phyloP scores from a whole-genome alignment of 2,797 vertebrate genomes.

The Danio albolineatus region DNA sequence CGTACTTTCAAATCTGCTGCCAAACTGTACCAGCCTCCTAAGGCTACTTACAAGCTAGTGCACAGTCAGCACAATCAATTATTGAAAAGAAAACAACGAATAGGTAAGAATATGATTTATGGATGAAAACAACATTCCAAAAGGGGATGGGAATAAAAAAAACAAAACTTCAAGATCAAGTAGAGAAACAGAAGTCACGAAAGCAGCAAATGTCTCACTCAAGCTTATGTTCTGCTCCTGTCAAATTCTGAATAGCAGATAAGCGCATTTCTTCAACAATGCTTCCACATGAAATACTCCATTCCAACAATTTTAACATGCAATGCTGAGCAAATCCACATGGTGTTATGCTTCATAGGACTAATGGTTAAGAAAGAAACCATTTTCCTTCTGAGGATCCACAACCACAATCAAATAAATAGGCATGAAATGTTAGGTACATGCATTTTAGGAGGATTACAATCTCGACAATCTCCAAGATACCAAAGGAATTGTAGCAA shows the following conservation, averaged over 20 bases:
- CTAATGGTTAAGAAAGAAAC: constrained; percentile 17
- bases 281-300: constrained; percentile 11
- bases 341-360: constrained; percentile 17
- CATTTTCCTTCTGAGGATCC: neutral
- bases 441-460: constrained; percentile 10
- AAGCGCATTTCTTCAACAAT: constrained; percentile 1
- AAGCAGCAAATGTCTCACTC: neutral
- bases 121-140: constrained; percentile 14
- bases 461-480: neutral
- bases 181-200: neutral
- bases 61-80: constrained; percentile 46
- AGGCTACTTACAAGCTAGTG: constrained; percentile 35
- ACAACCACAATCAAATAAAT: neutral
- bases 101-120: constrained; percentile 36
- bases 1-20: constrained; percentile 11
- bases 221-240: neutral
- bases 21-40: constrained; percentile 9
- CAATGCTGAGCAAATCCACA: neutral
- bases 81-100: constrained; percentile 41
- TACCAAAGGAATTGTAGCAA: constrained; percentile 5
- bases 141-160: neutral
- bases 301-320: constrained; percentile 23
- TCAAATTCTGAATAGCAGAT: constrained; percentile 8
- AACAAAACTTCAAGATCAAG: constrained; percentile 21
- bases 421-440: constrained; percentile 9